These are phyloP conservation scores for Anhinga rufa DNA, from an alignment of 2,113 vertebrate species.

Conservation along the genomic window DNA sequence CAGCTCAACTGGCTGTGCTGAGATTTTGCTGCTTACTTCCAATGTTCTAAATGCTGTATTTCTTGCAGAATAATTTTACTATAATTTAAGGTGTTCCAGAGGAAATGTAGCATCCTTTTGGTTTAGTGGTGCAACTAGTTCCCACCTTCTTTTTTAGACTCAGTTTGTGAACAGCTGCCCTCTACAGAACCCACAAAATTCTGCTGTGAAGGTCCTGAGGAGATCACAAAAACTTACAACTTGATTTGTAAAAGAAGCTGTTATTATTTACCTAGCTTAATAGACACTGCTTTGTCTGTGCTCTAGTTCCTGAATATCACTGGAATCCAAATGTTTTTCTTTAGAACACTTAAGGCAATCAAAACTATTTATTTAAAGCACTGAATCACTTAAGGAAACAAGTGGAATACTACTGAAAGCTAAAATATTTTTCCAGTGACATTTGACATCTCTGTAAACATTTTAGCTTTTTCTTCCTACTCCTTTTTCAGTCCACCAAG, in stretches of 20 bases:
- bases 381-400: neutral
- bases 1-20: neutral
- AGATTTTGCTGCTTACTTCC: neutral
- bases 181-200: neutral
- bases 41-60: neutral
- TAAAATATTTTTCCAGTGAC: neutral
- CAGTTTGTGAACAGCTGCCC: neutral
- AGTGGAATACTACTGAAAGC: neutral
- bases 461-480: neutral
- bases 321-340: slow-evolving; percentile 20
- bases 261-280: neutral
- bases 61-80: neutral
- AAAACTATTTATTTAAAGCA: slow-evolving; percentile 13
- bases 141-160: neutral
- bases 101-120: neutral
- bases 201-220: neutral
- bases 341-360: slow-evolving; percentile 1
- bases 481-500: neutral
- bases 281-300: neutral
- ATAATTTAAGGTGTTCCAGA: neutral
- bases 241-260: neutral
- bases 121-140: neutral
- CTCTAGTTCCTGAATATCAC: neutral
- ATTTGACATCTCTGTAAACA: neutral
- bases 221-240: neutral